phyloP scores from a whole-genome alignment of 2,113 vertebrate genomes.

The Odocoileus virginianus region DNA sequence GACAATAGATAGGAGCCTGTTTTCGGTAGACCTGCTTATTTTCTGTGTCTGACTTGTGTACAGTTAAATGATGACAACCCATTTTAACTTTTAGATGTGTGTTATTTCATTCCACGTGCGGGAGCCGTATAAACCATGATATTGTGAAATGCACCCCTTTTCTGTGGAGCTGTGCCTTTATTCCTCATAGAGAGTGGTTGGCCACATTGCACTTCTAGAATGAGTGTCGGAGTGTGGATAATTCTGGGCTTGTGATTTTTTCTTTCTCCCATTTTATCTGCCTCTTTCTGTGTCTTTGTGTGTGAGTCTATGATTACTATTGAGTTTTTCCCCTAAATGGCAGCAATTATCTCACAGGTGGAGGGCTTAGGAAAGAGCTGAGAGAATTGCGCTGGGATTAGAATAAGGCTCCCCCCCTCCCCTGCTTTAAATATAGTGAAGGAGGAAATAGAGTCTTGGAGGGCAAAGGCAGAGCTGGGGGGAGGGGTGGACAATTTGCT shows the following conservation, averaged over 20 bases:
- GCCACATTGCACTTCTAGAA: conserved; percentile 48
- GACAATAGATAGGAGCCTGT: neutral
- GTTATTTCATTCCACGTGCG: neutral
- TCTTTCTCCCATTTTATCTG: conserved; percentile 68
- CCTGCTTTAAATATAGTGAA: conserved; percentile 39
- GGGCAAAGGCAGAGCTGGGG: neutral
- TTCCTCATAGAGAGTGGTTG: conserved; percentile 39
- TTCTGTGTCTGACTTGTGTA: conserved; percentile 23
- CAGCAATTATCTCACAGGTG: conserved; percentile 83
- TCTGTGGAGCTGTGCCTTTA: conserved; percentile 34
- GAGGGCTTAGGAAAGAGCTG: conserved; percentile 78
- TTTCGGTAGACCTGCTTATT: neutral
- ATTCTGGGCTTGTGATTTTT: conserved; percentile 70
- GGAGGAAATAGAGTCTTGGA: conserved; percentile 4
- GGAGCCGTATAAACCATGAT: conserved; percentile 25
- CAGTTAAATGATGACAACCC: neutral
- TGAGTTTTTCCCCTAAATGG: conserved; percentile 76
- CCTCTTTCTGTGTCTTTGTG: conserved; percentile 77
- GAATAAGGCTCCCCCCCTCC: conserved; percentile 45
- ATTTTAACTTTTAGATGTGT: conserved; percentile 35
- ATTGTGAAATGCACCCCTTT: neutral
- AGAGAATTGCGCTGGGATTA: conserved; percentile 78
- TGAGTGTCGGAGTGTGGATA: conserved; percentile 61
- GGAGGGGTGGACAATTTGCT: neutral
- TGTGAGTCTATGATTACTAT: conserved; percentile 78